phyloP scores from a whole-genome alignment of 2,797 vertebrate species.

The Acomys russatus region DNA sequence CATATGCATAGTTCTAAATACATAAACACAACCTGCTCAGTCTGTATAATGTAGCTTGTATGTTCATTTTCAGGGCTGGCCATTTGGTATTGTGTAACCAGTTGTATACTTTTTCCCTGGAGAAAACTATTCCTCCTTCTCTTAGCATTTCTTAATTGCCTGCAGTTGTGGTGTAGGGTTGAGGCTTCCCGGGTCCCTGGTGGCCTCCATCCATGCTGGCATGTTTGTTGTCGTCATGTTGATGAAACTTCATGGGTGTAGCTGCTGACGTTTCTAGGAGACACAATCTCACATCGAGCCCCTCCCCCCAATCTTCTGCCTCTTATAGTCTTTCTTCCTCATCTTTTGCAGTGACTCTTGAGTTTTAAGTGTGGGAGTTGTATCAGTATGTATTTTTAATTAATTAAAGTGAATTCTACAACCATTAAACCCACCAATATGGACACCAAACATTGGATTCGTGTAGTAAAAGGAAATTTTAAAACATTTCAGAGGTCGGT shows the following conservation, averaged over 20 bases:
- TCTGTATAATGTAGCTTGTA: background rate
- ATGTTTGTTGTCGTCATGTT: background rate
- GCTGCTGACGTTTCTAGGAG: background rate
- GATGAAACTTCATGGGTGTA: background rate
- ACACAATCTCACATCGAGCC: background rate
- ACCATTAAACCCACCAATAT: background rate
- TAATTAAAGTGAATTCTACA: background rate
- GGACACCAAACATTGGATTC: background rate
- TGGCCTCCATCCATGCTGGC: background rate
- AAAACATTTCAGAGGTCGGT: conserved; percentile 43
- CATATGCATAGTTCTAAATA: background rate
- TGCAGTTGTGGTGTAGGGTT: background rate
- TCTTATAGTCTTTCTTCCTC: background rate
- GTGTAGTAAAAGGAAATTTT: background rate
- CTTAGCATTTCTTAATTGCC: background rate
- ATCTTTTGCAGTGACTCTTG: background rate
- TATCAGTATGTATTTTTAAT: conserved; percentile 25
- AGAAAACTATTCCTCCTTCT: background rate
- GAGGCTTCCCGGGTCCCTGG: background rate
- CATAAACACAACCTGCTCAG: background rate
- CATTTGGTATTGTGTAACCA: background rate
- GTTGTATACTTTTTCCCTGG: too few relatives aligned
- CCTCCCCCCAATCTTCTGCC: background rate
- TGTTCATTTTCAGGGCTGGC: background rate
- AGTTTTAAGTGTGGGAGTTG: background rate